Evolutionary conservation across 2,888 invertebrate species (phyloP), one percentile per base, ranked within the genome.

Genomic region (Lampropteryx suffumata): DNA sequence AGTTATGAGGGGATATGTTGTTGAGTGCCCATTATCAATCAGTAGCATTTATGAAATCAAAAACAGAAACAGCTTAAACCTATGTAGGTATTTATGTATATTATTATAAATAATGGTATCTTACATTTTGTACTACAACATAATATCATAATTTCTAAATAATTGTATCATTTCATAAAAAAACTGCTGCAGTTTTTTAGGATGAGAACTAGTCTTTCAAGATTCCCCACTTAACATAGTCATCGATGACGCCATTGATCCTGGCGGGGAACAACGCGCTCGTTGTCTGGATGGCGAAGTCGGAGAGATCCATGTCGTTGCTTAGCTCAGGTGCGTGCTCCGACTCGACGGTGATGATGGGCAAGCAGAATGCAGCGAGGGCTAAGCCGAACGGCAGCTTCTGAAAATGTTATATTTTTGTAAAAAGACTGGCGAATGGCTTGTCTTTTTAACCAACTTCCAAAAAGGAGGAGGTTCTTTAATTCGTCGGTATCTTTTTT

Each of bases 381-480:
- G 32, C 24, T 2, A 50, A 27, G 1, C 50, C 50, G 7, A 40
- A 40, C 8, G 44, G 30, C 29, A 50, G 34, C 14, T 50, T 50
- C 50, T 50, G 44, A 9, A 37, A 50, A 33, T n/a, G 24, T 17
- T 17, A 4, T 17, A 4, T 17, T 17, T n/a, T n/a, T n/a, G n/a
- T n/a, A n/a, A n/a, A n/a, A n/a, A n/a, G n/a, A n/a, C n/a, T n/a
- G n/a, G n/a, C n/a, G n/a, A n/a, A n/a, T n/a, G n/a, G n/a, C n/a
- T n/a, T n/a, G n/a, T n/a, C n/a, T n/a, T n/a, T n/a, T n/a, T n/a
- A n/a, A n/a, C n/a, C n/a, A n/a, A n/a, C n/a, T n/a, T n/a, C n/a
- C n/a, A n/a, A n/a, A n/a, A n/a, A n/a, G n/a, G n/a, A n/a, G n/a
- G n/a, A n/a, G n/a, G n/a, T n/a, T n/a, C n/a, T n/a, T n/a, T n/a